A percentile compares a stretch with the other conserved stretches of the same genome.
Conservation (phyloP, 2,113 vertebrate species). For the Caranx ignobilis region DNA sequence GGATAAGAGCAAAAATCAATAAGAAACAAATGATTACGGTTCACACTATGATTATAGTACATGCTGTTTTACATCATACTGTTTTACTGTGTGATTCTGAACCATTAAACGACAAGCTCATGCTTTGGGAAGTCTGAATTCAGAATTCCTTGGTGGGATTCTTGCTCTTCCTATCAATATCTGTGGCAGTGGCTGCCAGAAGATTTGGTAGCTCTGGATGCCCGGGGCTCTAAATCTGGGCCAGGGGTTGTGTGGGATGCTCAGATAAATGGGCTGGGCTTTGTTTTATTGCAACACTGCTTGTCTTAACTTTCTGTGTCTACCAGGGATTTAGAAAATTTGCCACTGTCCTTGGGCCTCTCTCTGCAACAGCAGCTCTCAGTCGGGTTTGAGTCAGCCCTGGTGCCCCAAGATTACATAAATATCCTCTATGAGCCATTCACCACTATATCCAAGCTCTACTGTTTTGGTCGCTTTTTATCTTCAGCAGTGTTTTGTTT, state of each 20-base stretch:
- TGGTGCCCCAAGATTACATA: conserved; percentile 77
- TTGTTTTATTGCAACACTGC: conserved; percentile 81
- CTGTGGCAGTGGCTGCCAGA: conserved; percentile 69
- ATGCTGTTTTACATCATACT: conserved; percentile 43
- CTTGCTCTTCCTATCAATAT: conserved; percentile 76
- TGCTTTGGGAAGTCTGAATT: conserved; percentile 60
- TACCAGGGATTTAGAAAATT: conserved; percentile 77
- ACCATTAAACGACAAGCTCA: conserved; percentile 37
- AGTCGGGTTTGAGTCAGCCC: conserved; percentile 73
- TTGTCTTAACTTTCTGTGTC: conserved; percentile 82
- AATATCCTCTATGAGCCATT: conserved; percentile 72
- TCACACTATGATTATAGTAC: conserved; percentile 60
- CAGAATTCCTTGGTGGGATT: conserved; percentile 72
- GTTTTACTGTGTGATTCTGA: conserved; percentile 22
- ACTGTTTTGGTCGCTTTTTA: conserved; percentile 66
- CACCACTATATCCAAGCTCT: conserved; percentile 54
- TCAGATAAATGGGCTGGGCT: conserved; percentile 82
- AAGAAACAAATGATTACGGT: conserved; percentile 47
- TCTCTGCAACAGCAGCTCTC: conserved; percentile 70
- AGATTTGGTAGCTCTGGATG: conserved; percentile 80
- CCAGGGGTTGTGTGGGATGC: conserved; percentile 82
- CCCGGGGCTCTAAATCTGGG: conserved; percentile 80
- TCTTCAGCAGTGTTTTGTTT: conserved; percentile 58
- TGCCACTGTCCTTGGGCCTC: conserved; percentile 80
- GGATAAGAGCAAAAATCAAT: conserved; percentile 57